Evolutionary conservation across 1,140 invertebrate genomes (phyloP), one percentile per base, ranked within the genome.

Genomic region (Pteromalus puparum): DNA sequence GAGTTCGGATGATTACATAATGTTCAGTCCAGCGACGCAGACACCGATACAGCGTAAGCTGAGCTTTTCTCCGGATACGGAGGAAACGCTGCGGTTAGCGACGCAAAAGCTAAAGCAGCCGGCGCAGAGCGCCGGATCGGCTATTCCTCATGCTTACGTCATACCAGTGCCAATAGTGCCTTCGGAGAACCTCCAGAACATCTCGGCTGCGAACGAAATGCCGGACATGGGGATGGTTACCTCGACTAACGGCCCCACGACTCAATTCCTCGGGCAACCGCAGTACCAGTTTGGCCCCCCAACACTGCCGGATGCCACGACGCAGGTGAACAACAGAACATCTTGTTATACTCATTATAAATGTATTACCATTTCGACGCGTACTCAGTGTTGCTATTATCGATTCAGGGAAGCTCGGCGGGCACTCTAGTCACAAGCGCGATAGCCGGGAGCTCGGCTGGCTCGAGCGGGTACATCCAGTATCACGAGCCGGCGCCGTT

Each of bases 111-210:
- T 93, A 74, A 91, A 92, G 61, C 92, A 92, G 82, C 88, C 91
- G 18, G 76, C 88, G 61, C 82, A 89, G 84, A 88, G 89, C 81
- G 61, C 75, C 28, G 68, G 65, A 1, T 77, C 85, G 10, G 42
- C 81, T 46, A 90, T 92, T 84, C 86, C 91, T 28, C 91, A 91
- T 81, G 91, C 92, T 86, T 93, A 92, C 81, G 91, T 92, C 82
- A 93, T 93, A 86, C 92, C 92, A 86, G 92, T 93, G 88, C 90
- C 92, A 87, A 88, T 93, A 87, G 90, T 93, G 90, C 90, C 92
- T 89, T 91, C 91, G 85, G 91, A 92, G 53, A 92, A 91, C 82
- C 87, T 91, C 82, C 90, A 90, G 85, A 91, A 88, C 73, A 85
- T 88, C 75, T 79, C 86, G 3, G 78, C 73, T 15, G 30, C 75